Percentiles rank a stretch among this genome's conserved stretches.
These are phyloP conservation scores for Bombus picipes DNA, from an alignment of 1,140 invertebrate species.

Conservation along the genomic window DNA sequence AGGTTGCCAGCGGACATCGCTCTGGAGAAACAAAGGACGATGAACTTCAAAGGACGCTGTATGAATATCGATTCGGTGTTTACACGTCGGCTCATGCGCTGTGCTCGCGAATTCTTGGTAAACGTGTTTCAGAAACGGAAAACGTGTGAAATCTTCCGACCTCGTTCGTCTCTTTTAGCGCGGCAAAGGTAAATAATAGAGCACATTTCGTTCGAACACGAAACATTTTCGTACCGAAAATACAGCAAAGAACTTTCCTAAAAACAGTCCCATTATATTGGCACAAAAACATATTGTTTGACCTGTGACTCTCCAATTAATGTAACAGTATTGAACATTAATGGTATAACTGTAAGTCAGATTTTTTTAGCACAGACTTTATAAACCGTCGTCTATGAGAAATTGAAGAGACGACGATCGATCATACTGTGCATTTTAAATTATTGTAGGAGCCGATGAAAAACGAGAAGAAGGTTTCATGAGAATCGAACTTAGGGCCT, in stretches of 20 bases:
- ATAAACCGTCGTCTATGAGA: slow-evolving; percentile 67
- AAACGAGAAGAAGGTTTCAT: neutral
- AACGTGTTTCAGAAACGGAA: neutral
- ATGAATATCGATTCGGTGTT: slow-evolving; percentile 63
- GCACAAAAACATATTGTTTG: slow-evolving; percentile 59
- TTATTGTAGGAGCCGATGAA: neutral
- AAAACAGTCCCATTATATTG: neutral
- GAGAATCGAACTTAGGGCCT: neutral
- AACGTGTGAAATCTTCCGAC: neutral
- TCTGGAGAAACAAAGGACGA: slow-evolving; percentile 53
- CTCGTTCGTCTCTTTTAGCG: neutral
- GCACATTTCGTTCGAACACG: neutral
- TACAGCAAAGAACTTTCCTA: neutral
- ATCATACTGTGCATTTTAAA: slow-evolving; percentile 76
- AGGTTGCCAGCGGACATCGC: slow-evolving; percentile 28
- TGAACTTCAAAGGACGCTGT: slow-evolving; percentile 59
- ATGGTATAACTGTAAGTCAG: slow-evolving; percentile 75
- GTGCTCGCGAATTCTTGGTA: slow-evolving; percentile 8
- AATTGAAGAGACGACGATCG: slow-evolving; percentile 63
- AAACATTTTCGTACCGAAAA: neutral
- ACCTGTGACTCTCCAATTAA: slow-evolving; percentile 70
- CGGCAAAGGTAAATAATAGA: neutral
- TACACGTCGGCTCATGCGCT: slow-evolving; percentile 58
- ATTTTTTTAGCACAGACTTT: slow-evolving; percentile 77
- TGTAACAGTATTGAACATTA: slow-evolving; percentile 14